Base-by-base conservation (phyloP, 1,140 invertebrate species). In the Ericerus pela region DNA sequence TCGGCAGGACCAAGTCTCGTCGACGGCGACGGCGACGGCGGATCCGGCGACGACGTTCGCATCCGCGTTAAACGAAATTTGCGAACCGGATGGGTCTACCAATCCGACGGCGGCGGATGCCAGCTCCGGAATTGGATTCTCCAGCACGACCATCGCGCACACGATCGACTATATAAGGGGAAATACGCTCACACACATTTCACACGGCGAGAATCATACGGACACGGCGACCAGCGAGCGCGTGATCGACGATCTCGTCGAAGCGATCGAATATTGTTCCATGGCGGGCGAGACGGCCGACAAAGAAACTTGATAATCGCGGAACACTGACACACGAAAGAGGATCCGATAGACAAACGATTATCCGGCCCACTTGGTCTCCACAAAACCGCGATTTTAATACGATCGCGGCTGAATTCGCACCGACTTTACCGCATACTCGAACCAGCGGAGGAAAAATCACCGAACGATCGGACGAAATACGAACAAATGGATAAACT, bases 111-210 rank as follows among this genome's bases (percentile, higher is more conserved):
- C 77, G 66, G 81, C 59, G 29, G 58, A 53, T 41, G 60, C 33
- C 2, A 54, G 70, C 60, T 72, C 71, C 56, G 71, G 67, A 80
- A 64, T 81, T 26, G 72, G 70, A 41, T 69, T 73, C 67, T 84
- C 81, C 62, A 84, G 73, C 68, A 84, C 81, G 64, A 84, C 82
- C 82, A 84, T 84, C 62, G 70, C 66, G 57, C 54, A 16, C 14
- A n/a, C 27, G 16, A 24, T 26, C 20, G 18, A 12, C 53, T 6
- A 12, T 51, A n/a, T 51, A 54, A 38, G n/a, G n/a, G 22, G 11
- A 18, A 31, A n/a, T 10, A n/a, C 53, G n/a, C 31, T n/a, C 26
- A 33, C 20, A 27, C 20, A 27, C 16, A 20, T 33, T 43, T 29
- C 27, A 26, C 31, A 18, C 43, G 29, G 51, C 20, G 31, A 56